phyloP scores from a whole-genome alignment of 2,113 vertebrate species.

The Ictalurus punctatus region DNA sequence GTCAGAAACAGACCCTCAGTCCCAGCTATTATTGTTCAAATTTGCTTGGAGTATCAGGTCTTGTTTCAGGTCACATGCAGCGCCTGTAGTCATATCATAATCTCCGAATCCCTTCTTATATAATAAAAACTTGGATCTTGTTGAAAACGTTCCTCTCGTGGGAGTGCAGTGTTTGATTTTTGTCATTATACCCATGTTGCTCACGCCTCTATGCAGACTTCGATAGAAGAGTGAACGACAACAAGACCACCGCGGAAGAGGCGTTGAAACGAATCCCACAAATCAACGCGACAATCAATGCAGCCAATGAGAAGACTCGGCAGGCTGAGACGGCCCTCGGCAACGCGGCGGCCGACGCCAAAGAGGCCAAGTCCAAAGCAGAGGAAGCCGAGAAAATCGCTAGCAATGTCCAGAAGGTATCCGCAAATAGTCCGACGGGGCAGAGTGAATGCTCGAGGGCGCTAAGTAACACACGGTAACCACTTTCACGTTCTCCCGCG shows the following conservation, averaged over 20 bases:
- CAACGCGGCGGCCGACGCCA: constrained; percentile 82
- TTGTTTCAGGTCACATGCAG: not conserved
- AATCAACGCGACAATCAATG: constrained; percentile 84
- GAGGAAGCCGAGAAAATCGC: constrained; percentile 87
- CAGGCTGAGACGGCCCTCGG: constrained; percentile 85
- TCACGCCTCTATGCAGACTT: constrained; percentile 79
- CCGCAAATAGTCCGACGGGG: too few species aligned
- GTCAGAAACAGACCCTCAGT: not conserved
- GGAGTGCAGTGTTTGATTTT: not conserved
- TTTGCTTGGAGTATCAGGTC: not conserved
- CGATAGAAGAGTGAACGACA: constrained; percentile 90
- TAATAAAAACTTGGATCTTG: not conserved
- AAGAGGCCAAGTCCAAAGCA: constrained; percentile 84
- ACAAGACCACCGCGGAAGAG: constrained; percentile 93
- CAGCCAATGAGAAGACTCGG: constrained; percentile 86
- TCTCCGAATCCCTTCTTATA: not conserved
- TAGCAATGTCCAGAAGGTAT: constrained; percentile 84
- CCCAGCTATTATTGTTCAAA: not conserved
- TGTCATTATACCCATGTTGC: not conserved
- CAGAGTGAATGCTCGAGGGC: not conserved
- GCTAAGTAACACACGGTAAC: too few species aligned
- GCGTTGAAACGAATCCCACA: constrained; percentile 86
- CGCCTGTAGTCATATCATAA: not conserved
- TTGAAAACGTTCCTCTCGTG: not conserved
- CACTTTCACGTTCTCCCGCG: not conserved